Evolutionary conservation across 92 coral and sea anemone genomes (phyloP), one percentile per base, ranked within the genome.

Genomic region (Heliopora coerulea): DNA sequence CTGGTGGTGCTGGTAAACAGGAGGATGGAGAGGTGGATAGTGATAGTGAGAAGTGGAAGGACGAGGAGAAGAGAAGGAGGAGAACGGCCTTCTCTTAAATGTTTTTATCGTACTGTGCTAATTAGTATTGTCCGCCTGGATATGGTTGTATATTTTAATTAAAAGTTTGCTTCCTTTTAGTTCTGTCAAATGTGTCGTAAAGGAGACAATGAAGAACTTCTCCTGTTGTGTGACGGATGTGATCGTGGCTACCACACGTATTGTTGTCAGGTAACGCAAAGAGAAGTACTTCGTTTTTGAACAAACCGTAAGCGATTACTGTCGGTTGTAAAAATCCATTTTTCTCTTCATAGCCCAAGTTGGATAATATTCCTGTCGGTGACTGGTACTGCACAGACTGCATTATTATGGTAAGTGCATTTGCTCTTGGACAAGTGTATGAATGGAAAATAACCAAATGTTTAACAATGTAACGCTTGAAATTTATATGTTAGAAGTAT

Each of bases 361-460:
- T 91, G 62, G 75, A 73, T 59, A 75, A 89, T 41, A 91, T 91
- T 25, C 97, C 97, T 21, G 86, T 85, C 74, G 97, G 97, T 13
- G 97, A 91, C 87, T 91, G 97, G 97, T 91, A 91, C 80, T 91
- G 97, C 62, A 91, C 85, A 54, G 97, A 91, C 63, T 91, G 97
- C 56, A 91, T 91, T 40, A 96, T 91, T 20, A 69, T 91, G 96
- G 97, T 91, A 80, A 68, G 97, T 81, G 24, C 26, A 34, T n/a
- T n/a, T n/a, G n/a, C n/a, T n/a, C n/a, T n/a, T n/a, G n/a, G n/a
- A n/a, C n/a, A n/a, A n/a, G n/a, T n/a, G n/a, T n/a, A n/a, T n/a
- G n/a, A n/a, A n/a, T n/a, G n/a, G n/a, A n/a, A n/a, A n/a, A n/a
- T n/a, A n/a, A n/a, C n/a, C n/a, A n/a, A n/a, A n/a, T n/a, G n/a